These are phyloP conservation scores for Dasypogon diadema DNA, from an alignment of 2,888 invertebrate genomes.

Conservation along the genomic window DNA sequence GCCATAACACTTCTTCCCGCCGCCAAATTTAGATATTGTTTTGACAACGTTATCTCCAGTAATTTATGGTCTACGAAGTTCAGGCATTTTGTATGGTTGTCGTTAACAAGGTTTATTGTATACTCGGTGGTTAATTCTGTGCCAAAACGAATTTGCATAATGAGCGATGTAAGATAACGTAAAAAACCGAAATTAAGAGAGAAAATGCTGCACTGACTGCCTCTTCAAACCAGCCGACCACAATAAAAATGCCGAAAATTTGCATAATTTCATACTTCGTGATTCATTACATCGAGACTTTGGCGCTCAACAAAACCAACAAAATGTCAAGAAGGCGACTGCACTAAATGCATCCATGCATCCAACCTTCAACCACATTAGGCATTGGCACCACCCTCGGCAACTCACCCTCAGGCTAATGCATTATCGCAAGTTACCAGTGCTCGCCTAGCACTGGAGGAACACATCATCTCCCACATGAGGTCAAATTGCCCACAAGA, in stretches of 20 bases:
- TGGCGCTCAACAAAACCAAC: conserved; percentile 11
- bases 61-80: conserved; percentile 12
- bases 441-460: background rate
- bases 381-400: background rate
- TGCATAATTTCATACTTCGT: conserved; percentile 35
- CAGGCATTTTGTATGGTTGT: conserved; percentile 14
- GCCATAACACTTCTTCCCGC: background rate
- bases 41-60: conserved; percentile 29
- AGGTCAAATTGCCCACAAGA: conserved; percentile 25
- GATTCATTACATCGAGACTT: conserved; percentile 20
- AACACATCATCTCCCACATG: conserved; percentile 5
- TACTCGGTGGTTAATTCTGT: conserved; percentile 2
- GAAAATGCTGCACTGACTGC: conserved; percentile 11
- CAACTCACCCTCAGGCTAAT: background rate
- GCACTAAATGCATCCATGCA: conserved; percentile 8
- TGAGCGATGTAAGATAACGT: conserved; percentile 20
- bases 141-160: conserved; percentile 16
- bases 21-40: conserved; percentile 17
- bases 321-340: conserved; percentile 11
- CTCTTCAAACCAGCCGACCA: conserved; percentile 23
- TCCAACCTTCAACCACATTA: background rate
- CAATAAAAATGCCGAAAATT: conserved; percentile 26
- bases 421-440: background rate
- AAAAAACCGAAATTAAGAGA: conserved; percentile 22
- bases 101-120: conserved; percentile 19